Evolutionary conservation across 2,888 invertebrate species (phyloP), one percentile per base, ranked within the genome.

Genomic region (Ernsta delagoae): DNA sequence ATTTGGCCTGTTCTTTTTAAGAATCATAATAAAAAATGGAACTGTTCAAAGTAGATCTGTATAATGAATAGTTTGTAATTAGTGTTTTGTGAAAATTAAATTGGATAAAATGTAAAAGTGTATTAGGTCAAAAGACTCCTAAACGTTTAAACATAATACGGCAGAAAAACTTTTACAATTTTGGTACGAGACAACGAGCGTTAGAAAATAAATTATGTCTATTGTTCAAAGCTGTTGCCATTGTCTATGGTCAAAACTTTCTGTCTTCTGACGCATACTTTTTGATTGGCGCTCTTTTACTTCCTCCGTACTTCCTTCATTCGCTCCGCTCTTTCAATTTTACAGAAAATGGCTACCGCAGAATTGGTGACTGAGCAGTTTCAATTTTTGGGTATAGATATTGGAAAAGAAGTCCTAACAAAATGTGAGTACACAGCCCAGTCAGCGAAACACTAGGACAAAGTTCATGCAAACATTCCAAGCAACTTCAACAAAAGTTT

Each of bases 301-400:
- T 79, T 78, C 71, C 71, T 70, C 70, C 77, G 75, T 77, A 76
- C 78, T 77, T 79, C 76, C 78, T 75, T 79, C 78, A 79, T 79
- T 80, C 80, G 78, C 78, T 80, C 78, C 76, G 74, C 75, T 77
- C 77, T 77, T 78, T 75, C 76, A 77, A 77, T 77, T 75, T 78
- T 71, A 84, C 77, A 89, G 89, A 93, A 93, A 92, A 94, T 94
- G 94, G 94, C 93, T 87, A 87, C 91, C 89, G 91, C 89, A 75
- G 91, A 94, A 81, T 91, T 90, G 89, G 90, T 94, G 90, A 93
- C 93, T 83, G 94, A 94, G 88, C 95, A 95, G 85, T 95, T 95
- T 88, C 94, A 94, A 81, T 94, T 94, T 85, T 90, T 95, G 76
- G 95, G 95, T 73, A 92, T 95, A 74, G 94, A 94, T 77, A 90